Evolutionary conservation across 2,797 vertebrate species (phyloP), one percentile per base, ranked within the genome.

Genomic region (Chiroxiphia lanceolata): DNA sequence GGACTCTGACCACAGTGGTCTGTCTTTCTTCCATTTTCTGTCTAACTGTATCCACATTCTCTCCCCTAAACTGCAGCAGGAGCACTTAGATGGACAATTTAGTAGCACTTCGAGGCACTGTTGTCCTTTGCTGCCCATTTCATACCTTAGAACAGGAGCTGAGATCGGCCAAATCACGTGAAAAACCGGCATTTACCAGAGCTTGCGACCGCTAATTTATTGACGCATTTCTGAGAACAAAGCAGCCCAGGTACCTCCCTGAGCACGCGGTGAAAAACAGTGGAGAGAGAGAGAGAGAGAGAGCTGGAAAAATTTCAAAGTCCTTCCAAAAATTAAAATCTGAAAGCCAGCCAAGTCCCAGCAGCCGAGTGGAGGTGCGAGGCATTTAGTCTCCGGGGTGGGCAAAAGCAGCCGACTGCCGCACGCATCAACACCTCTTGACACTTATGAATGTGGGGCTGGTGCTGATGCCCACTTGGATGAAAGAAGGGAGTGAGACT

Each of bases 381-480:
- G 95, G 96, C 95, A 84, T 95, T 94, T 33, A 91, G 94, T 96
- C 97, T 97, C 95, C n/a, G 19, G 96, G 94, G 96, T 96, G 95
- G 95, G 95, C 95, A 92, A 79, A 93, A 92, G 96, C 96, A 97
- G 96, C 91, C 94, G 94, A 90, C 79, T 93, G 86, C 95, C 89
- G 87, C 87, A 96, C 78, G 93, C 96, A 97, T 97, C 96, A 95
- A 97, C 95, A 97, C 96, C 94, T 97, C 95, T 81, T 97, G 97
- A 96, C 93, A 96, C 94, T 93, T 77, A 87, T 80, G 96, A 94
- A 92, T 94, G 56, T 27, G 92, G 89, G 94, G 94, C 94, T 96
- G 93, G 79, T 95, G 96, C 96, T 96, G 96, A 93, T 97, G 95
- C 96, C 96, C 96, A 97, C 95, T 97, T 97, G 95, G 97, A 97